Percentiles rank a stretch among this genome's conserved stretches.
Conservation (phyloP, 2,113 vertebrate genomes). For the Uria lomvia region DNA sequence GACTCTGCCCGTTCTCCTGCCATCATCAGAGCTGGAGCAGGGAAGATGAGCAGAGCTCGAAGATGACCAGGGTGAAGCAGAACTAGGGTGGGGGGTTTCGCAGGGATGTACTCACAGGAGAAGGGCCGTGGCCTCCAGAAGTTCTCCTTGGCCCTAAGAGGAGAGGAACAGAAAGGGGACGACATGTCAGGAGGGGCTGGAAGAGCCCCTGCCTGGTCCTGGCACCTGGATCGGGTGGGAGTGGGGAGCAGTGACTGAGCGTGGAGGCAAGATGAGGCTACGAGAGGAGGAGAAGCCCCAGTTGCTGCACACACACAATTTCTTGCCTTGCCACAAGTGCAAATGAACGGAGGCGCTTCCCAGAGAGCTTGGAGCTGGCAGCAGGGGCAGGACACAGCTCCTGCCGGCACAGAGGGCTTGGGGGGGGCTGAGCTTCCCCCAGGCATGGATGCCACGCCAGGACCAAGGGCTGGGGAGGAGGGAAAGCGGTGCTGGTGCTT, state of each 20-base stretch:
- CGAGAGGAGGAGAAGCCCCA: not conserved
- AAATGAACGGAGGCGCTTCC: not conserved
- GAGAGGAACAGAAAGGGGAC: not conserved
- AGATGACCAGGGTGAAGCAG: not conserved
- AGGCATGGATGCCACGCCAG: accelerated
- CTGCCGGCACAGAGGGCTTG: accelerated
- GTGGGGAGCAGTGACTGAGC: not conserved
- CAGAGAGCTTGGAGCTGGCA: not conserved
- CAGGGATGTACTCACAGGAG: conserved; percentile 35
- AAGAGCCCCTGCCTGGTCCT: not conserved
- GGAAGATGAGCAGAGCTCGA: not conserved
- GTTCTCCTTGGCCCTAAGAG: not conserved
- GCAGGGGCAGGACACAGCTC: not conserved
- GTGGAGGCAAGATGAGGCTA: not conserved
- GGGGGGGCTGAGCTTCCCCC: not conserved
- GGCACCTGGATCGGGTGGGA: accelerated
- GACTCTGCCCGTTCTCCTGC: not conserved
- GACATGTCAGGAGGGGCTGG: not conserved
- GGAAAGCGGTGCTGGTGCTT: not conserved
- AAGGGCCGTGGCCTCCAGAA: conserved; percentile 30
- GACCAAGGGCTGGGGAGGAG: not conserved
- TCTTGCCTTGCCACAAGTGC: not conserved
- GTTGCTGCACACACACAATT: not conserved
- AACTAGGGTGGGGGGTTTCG: not conserved
- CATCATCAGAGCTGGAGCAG: not conserved